Evolutionary conservation across 2,113 vertebrate genomes (phyloP).

Genomic region (Bufo gargarizans): DNA sequence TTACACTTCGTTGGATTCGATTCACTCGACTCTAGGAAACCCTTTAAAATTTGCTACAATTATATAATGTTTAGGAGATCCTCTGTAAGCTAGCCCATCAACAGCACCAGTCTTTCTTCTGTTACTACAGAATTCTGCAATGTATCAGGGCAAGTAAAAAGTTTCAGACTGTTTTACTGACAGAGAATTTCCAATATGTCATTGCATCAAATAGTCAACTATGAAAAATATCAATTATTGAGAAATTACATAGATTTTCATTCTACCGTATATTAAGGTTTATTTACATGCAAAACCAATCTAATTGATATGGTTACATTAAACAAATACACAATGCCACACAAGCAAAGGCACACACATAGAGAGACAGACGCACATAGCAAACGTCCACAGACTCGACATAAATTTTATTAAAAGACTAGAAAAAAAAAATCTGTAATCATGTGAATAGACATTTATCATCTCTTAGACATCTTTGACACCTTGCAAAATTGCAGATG

Average conservation of each 20-base stretch:
- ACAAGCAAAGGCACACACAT: background rate
- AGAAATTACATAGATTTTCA: background rate
- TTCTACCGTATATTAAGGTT: background rate
- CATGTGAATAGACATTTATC: slow-evolving; percentile 51
- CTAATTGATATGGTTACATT: background rate
- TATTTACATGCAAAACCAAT: background rate
- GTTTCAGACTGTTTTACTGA: no score
- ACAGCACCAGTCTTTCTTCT: no score
- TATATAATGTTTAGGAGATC: no score
- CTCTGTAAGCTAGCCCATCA: no score
- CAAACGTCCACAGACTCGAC: background rate
- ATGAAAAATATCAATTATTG: background rate
- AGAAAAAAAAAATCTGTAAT: slow-evolving; percentile 30
- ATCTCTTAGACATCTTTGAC: slow-evolving; percentile 51
- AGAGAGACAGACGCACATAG: background rate
- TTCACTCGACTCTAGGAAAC: no score
- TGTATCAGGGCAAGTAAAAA: no score
- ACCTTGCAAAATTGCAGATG: slow-evolving; percentile 50
- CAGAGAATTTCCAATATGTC: background rate
- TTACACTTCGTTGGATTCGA: no score
- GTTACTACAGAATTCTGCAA: no score
- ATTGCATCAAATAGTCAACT: background rate
- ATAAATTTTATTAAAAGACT: slow-evolving; percentile 44
- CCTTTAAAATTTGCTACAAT: no score
- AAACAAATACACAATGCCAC: background rate